phyloP scores from a whole-genome alignment of 92 coral and sea anemone genomes.

The Muricea muricata region DNA sequence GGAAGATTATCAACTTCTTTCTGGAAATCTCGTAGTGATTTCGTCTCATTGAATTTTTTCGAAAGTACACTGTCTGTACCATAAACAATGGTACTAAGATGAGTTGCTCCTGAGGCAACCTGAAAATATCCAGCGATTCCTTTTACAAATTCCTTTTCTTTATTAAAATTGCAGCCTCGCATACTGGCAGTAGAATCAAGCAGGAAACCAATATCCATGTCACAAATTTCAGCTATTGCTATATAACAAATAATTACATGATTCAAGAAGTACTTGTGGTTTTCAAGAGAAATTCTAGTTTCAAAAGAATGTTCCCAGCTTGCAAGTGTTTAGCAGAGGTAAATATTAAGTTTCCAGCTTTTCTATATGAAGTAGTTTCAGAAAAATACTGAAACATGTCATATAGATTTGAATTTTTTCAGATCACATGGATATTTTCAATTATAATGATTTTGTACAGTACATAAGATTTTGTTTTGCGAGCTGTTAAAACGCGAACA shows the following conservation, averaged over 20 bases:
- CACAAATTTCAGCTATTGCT: conserved; percentile 11
- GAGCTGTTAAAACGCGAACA: no score
- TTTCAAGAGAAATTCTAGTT: not conserved
- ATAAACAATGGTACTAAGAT: conserved; percentile 70
- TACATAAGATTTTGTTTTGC: no score
- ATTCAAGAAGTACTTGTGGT: not conserved
- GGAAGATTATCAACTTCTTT: conserved; percentile 67
- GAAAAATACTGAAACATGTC: no score
- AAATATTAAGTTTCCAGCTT: no score
- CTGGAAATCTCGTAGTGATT: conserved; percentile 48
- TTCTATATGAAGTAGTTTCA: not conserved
- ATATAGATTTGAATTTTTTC: no score
- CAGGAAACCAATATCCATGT: conserved; percentile 78
- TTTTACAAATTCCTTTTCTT: conserved; percentile 74
- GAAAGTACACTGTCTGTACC: conserved; percentile 62
- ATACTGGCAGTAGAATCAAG: conserved; percentile 88
- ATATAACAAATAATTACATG: not conserved
- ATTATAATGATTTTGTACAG: no score
- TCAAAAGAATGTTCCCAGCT: not conserved
- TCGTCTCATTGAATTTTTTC: conserved; percentile 66
- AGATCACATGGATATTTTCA: no score
- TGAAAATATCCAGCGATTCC: conserved; percentile 60
- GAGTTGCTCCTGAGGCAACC: conserved; percentile 64
- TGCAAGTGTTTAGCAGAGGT: not conserved
- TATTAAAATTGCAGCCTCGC: conserved; percentile 63